Evolutionary conservation across 2,888 invertebrate species (phyloP).

Genomic region (Apodemia duryi): DNA sequence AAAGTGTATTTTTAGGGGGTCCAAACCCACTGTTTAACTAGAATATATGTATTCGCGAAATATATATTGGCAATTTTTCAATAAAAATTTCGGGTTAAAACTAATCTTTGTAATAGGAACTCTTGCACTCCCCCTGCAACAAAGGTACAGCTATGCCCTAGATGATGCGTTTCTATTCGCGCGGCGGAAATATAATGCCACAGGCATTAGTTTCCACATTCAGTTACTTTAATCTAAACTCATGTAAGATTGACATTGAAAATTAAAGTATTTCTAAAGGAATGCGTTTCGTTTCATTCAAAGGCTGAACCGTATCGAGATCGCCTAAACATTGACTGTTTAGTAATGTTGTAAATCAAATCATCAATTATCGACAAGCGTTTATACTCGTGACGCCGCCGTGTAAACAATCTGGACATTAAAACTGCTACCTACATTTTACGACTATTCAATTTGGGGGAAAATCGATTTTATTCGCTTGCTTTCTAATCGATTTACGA

Average conservation of each 20-base stretch:
- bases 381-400: conserved; percentile 77
- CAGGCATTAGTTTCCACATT: too few relatives aligned
- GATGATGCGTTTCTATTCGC: too few relatives aligned
- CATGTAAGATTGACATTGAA: background rate
- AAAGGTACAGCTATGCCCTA: too few relatives aligned
- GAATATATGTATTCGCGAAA: too few relatives aligned
- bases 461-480: conserved; percentile 79
- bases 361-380: conserved; percentile 78
- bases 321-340: conserved; percentile 76
- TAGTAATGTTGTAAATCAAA: conserved; percentile 78
- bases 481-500: conserved; percentile 64
- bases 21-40: too few relatives aligned
- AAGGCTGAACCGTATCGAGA: conserved; percentile 56
- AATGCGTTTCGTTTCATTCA: conserved; percentile 50
- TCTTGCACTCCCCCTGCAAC: too few relatives aligned
- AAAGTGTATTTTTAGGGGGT: too few relatives aligned
- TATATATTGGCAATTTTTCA: too few relatives aligned
- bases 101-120: too few relatives aligned
- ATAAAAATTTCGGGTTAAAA: too few relatives aligned
- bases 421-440: conserved; percentile 74
- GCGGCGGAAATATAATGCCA: too few relatives aligned
- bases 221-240: background rate
- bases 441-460: conserved; percentile 75
- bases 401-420: conserved; percentile 74
- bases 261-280: conserved; percentile 37